Percentiles rank a stretch among this genome's conserved stretches.
Conservation (phyloP, 2,113 vertebrate genomes). For the Sinocyclocheilus rhinocerous region DNA sequence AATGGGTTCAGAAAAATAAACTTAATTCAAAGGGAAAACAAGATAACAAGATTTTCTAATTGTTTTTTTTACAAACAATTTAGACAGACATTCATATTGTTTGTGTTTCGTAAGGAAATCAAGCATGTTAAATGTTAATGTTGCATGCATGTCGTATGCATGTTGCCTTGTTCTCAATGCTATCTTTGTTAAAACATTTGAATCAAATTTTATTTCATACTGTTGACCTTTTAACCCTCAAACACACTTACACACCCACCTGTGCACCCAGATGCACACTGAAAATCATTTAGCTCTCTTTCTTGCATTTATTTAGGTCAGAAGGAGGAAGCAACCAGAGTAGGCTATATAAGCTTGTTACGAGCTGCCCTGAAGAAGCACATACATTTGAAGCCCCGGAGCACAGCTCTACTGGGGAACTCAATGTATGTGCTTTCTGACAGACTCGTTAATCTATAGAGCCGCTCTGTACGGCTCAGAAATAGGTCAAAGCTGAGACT, state of each 20-base stretch:
- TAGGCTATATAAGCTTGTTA: background rate
- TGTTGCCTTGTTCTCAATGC: background rate
- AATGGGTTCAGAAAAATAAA: too few species aligned
- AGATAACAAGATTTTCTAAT: too few species aligned
- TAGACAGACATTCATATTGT: too few species aligned
- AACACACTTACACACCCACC: constrained; percentile 11
- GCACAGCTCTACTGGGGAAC: background rate
- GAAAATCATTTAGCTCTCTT: background rate
- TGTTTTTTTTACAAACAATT: too few species aligned
- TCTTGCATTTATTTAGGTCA: constrained; percentile 32
- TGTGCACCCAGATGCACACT: background rate
- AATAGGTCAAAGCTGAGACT: constrained; percentile 32
- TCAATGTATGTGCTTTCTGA: constrained; percentile 26
- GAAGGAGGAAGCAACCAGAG: background rate
- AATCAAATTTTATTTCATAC: background rate
- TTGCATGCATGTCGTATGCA: background rate
- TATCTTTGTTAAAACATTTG: background rate
- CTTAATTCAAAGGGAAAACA: too few species aligned
- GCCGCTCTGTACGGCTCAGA: background rate
- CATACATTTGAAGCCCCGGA: constrained; percentile 17
- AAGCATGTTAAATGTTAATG: background rate
- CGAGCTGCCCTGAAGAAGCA: background rate
- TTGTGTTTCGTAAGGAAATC: background rate
- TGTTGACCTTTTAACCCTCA: background rate
- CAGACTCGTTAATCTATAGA: constrained; percentile 36